phyloP scores from a whole-genome alignment of 2,888 invertebrate species.

The Sesamia inferens region DNA sequence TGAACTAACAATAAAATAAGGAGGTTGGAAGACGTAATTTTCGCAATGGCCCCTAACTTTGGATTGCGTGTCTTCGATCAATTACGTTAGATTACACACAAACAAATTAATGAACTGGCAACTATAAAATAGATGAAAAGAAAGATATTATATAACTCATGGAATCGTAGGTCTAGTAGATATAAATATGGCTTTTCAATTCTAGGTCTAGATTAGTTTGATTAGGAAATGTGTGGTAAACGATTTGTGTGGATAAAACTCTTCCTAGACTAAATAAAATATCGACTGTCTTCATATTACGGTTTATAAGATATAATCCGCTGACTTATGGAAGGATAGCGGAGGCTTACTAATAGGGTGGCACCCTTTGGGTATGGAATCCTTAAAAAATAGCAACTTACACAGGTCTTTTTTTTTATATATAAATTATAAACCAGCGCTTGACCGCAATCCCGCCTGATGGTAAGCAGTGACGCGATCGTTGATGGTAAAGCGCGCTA shows the following conservation, averaged over 20 bases:
- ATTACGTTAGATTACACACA: conserved; percentile 56
- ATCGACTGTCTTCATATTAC: background rate
- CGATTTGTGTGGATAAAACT: background rate
- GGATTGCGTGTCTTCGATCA: conserved; percentile 50
- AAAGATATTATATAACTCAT: conserved; percentile 48
- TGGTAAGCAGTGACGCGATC: no score
- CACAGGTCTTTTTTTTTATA: no score
- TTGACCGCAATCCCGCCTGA: no score
- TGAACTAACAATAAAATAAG: background rate
- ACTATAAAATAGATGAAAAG: conserved; percentile 48
- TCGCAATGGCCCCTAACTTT: conserved; percentile 9
- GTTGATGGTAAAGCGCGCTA: no score
- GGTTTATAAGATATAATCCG: background rate
- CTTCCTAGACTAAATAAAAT: background rate
- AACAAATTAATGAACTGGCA: conserved; percentile 50
- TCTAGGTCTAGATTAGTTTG: background rate
- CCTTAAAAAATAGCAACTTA: background rate
- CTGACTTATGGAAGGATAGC: background rate
- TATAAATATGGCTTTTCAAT: background rate
- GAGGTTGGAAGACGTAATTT: conserved; percentile 11
- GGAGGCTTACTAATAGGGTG: background rate
- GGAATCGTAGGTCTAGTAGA: conserved; percentile 24
- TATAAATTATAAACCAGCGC: no score
- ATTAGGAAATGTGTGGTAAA: background rate
- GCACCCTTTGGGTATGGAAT: background rate